Evolutionary conservation across 2,888 invertebrate species (phyloP).

Genomic region (Acleris literana): DNA sequence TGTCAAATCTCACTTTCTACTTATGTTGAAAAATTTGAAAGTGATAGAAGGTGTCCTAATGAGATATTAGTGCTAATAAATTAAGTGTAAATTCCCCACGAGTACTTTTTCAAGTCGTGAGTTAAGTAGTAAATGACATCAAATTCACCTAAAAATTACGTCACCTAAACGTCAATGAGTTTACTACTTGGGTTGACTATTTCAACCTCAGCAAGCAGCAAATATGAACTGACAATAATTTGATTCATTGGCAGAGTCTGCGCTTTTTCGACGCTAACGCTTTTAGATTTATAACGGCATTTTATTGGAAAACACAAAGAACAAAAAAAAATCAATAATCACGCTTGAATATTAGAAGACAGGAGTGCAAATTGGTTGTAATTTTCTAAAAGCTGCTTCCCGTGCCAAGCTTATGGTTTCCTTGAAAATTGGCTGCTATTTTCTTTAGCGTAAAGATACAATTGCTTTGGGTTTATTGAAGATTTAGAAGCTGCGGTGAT

Average conservation of each 20-base stretch:
- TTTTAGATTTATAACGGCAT: slow-evolving; percentile 24
- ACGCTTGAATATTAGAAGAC: slow-evolving; percentile 21
- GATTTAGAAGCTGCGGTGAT: slow-evolving; percentile 6
- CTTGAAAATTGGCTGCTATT: slow-evolving; percentile 3
- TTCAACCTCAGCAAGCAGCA: not conserved
- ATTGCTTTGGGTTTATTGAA: not conserved
- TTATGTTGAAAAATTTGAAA: too few relatives aligned
- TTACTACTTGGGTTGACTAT: too few relatives aligned
- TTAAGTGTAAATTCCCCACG: too few relatives aligned
- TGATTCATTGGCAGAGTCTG: slow-evolving; percentile 19
- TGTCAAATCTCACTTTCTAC: too few relatives aligned
- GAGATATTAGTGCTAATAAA: too few relatives aligned
- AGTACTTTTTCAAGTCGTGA: too few relatives aligned
- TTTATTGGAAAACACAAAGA: slow-evolving; percentile 9
- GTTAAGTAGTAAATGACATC: too few relatives aligned
- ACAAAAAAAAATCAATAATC: slow-evolving; percentile 16
- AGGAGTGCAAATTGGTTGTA: slow-evolving; percentile 25
- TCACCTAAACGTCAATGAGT: too few relatives aligned
- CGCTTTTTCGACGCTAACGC: slow-evolving; percentile 11
- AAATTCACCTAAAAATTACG: too few relatives aligned
- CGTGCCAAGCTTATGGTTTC: slow-evolving; percentile 11
- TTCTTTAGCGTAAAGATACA: not conserved
- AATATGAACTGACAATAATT: slow-evolving; percentile 19
- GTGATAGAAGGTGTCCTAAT: too few relatives aligned
- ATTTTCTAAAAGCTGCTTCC: slow-evolving; percentile 12